These are phyloP conservation scores for Troides helena DNA, from an alignment of 2,888 invertebrate genomes.

Conservation along the genomic window DNA sequence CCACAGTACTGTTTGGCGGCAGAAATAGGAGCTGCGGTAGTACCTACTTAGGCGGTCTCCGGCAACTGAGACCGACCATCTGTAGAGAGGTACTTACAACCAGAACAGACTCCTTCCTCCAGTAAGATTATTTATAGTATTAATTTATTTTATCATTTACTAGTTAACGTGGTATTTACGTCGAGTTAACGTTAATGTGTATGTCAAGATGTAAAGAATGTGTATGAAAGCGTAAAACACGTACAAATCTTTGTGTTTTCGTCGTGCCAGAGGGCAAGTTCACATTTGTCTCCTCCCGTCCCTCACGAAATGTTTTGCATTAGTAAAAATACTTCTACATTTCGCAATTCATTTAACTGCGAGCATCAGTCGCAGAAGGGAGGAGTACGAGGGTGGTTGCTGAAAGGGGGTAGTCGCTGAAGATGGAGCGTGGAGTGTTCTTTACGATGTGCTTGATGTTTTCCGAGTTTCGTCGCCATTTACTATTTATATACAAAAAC, in stretches of 20 bases:
- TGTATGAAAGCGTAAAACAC: background rate
- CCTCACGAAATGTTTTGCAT: slow-evolving; percentile 10
- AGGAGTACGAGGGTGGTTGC: background rate
- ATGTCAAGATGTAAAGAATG: background rate
- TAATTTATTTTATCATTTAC: no score
- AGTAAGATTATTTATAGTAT: no score
- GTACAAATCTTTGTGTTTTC: background rate
- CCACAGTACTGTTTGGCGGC: no score
- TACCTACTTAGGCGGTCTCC: no score
- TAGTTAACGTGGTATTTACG: no score
- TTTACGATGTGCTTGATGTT: slow-evolving; percentile 10
- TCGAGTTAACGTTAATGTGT: background rate
- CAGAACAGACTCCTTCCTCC: no score
- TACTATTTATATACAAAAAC: background rate
- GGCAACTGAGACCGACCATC: no score
- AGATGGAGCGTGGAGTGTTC: background rate
- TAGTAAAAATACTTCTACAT: slow-evolving; percentile 32
- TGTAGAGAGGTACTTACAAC: no score
- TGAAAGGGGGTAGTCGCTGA: slow-evolving; percentile 5
- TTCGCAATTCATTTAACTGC: slow-evolving; percentile 35
- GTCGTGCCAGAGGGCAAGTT: slow-evolving; percentile 9
- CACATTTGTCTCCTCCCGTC: slow-evolving; percentile 4
- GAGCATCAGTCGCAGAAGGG: background rate
- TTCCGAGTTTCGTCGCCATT: background rate
- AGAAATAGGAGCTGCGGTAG: no score